A percentile compares a stretch with the other conserved stretches of the same genome.
Evolutionary conservation across 1,140 invertebrate species (phyloP).

Genomic region (Whitmania pigra): DNA sequence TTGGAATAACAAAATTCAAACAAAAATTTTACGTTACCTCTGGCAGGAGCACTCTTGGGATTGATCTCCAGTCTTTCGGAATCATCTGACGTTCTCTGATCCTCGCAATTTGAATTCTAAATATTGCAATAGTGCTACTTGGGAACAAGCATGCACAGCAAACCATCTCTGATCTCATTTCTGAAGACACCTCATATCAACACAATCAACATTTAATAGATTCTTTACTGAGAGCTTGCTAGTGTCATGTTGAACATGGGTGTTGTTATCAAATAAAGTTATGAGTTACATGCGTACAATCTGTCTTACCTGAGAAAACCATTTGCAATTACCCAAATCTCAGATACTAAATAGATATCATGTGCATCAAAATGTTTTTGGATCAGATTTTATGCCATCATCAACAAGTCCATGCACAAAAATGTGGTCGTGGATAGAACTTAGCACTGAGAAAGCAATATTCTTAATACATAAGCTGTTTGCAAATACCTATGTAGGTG

Average conservation of each 20-base stretch:
- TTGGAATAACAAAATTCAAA: too few species aligned
- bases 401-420: too few species aligned
- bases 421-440: too few species aligned
- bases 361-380: too few species aligned
- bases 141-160: background rate
- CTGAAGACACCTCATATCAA: background rate
- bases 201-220: background rate
- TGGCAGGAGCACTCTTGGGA: constrained; percentile 3
- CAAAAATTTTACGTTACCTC: background rate
- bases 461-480: background rate
- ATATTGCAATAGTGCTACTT: background rate
- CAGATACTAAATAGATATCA: too few species aligned
- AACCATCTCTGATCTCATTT: background rate
- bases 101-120: background rate
- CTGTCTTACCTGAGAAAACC: too few species aligned
- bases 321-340: too few species aligned
- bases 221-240: background rate
- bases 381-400: too few species aligned
- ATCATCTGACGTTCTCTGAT: background rate
- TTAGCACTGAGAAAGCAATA: too few species aligned
- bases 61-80: background rate
- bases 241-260: too few species aligned
- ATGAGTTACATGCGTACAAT: too few species aligned
- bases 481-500: background rate
- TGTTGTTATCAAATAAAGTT: too few species aligned